These are phyloP conservation scores for Apostichopus parvimensis DNA, from an alignment of 35 echinoderm and acorn worm species.

Conservation along the genomic window DNA sequence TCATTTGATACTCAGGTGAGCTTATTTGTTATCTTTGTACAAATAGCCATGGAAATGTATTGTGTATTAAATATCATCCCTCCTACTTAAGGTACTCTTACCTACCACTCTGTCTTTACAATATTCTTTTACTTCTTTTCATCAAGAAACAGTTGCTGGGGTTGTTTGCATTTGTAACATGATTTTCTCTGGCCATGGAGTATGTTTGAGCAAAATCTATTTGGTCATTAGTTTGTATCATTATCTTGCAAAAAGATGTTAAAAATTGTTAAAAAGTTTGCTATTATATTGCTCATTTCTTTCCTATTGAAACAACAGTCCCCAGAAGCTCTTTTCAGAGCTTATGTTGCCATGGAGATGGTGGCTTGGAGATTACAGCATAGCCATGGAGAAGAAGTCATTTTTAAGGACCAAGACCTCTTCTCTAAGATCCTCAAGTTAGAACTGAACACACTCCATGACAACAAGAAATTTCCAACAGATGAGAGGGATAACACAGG, in stretches of 20 bases:
- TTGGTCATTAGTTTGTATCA: too few species aligned
- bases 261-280: background rate
- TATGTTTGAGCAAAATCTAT: too few species aligned
- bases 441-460: conserved; percentile 28
- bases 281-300: background rate
- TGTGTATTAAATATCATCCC: too few species aligned
- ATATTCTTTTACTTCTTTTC: too few species aligned
- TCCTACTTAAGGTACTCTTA: background rate
- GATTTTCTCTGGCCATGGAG: too few species aligned
- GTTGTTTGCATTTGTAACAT: too few species aligned
- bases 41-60: too few species aligned
- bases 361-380: conserved; percentile 19
- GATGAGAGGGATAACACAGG: conserved; percentile 26
- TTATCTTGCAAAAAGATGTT: too few species aligned
- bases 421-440: conserved; percentile 19
- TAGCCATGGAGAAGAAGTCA: conserved; percentile 12
- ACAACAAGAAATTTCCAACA: conserved; percentile 9
- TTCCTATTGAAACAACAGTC: background rate
- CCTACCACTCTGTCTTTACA: background rate
- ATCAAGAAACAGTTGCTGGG: too few species aligned
- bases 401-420: conserved; percentile 21
- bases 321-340: background rate
- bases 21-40: too few species aligned
- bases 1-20: conserved; percentile 6
- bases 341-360: conserved; percentile 41